Conservation (phyloP, 2,888 invertebrate species). For the Amphipyra tragopoginis region DNA sequence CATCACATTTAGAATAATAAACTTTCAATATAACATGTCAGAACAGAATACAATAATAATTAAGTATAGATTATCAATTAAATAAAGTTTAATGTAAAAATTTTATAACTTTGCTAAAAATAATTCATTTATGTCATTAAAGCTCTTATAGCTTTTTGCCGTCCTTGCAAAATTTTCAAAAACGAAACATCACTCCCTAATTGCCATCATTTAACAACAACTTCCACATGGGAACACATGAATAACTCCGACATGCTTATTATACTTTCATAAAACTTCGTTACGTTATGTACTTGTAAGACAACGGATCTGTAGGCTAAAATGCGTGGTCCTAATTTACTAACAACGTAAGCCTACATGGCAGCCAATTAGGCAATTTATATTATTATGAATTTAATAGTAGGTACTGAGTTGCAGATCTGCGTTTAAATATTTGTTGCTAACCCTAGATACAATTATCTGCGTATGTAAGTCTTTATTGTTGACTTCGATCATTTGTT, state of each 20-base stretch:
- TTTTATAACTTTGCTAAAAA: no score
- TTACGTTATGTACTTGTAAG: constrained; percentile 25
- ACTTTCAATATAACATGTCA: no score
- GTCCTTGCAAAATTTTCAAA: constrained; percentile 2
- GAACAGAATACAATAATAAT: no score
- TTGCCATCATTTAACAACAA: constrained; percentile 39
- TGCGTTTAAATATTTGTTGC: constrained; percentile 7
- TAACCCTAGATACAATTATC: no score
- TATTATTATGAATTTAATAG: constrained; percentile 19
- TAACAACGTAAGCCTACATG: constrained; percentile 33
- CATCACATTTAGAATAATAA: no score
- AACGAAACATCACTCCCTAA: constrained; percentile 24
- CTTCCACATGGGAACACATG: constrained; percentile 39
- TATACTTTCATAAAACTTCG: constrained; percentile 37
- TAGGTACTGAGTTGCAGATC: constrained; percentile 18
- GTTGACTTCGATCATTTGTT: no score
- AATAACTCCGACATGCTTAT: constrained; percentile 36
- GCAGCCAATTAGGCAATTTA: constrained; percentile 46
- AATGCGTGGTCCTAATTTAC: constrained; percentile 35
- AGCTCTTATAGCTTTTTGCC: no score
- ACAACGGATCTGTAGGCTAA: constrained; percentile 19
- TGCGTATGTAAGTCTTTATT: no score
- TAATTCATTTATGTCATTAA: no score
- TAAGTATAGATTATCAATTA: no score
- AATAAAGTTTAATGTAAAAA: no score